Evolutionary conservation across 2,797 vertebrate genomes (phyloP).

Genomic region (Poliocrania exsul): DNA sequence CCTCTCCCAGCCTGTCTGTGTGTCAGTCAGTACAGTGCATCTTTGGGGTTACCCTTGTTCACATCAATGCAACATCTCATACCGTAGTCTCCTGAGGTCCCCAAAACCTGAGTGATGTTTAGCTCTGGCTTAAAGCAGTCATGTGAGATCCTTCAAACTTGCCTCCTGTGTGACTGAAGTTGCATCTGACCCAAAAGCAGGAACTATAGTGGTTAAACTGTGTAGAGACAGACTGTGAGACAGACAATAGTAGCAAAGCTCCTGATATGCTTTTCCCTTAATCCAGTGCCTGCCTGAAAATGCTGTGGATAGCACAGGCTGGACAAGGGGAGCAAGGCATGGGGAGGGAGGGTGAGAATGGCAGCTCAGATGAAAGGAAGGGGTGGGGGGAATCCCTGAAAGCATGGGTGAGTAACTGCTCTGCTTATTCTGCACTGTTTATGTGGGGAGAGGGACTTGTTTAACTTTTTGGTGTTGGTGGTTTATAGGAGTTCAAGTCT

Average conservation of each 20-base stretch:
- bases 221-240: background rate
- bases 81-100: background rate
- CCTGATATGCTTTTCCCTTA: background rate
- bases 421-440: background rate
- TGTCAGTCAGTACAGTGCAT: background rate
- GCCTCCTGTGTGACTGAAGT: background rate
- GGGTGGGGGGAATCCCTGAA: background rate
- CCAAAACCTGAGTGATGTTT: background rate
- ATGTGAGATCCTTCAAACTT: background rate
- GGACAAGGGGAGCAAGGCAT: background rate
- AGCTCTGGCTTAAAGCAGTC: background rate
- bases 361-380: background rate
- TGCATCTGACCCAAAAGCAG: background rate
- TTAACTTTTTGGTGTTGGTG: background rate
- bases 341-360: background rate
- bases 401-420: background rate
- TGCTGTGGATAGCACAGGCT: background rate
- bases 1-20: background rate
- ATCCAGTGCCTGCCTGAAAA: background rate
- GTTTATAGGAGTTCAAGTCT: conserved; percentile 33
- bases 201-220: background rate
- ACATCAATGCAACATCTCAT: background rate
- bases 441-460: conserved; percentile 18
- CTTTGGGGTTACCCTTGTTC: background rate
- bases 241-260: background rate